Evolutionary conservation across 2,797 vertebrate genomes (phyloP).

Genomic region (Cryptoblepharus egeriae): DNA sequence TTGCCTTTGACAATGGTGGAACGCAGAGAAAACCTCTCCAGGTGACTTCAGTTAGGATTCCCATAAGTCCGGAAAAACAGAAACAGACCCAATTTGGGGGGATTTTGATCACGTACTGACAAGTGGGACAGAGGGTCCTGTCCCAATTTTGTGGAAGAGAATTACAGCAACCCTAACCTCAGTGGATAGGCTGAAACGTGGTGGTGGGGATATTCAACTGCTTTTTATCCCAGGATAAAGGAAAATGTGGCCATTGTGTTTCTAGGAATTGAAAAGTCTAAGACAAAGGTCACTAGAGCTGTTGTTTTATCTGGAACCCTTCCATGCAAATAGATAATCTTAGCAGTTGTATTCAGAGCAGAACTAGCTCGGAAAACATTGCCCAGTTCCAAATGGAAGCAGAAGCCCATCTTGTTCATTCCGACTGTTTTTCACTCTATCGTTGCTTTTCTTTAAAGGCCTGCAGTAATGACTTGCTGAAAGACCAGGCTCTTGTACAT

Average conservation of each 20-base stretch:
- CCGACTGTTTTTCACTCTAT: conserved; percentile 56
- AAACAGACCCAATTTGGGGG: no score
- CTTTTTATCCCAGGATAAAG: no score
- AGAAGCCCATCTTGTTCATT: conserved; percentile 37
- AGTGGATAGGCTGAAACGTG: no score
- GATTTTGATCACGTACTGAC: no score
- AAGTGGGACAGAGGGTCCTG: no score
- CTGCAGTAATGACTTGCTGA: conserved; percentile 58
- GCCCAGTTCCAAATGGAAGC: not conserved
- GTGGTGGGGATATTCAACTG: no score
- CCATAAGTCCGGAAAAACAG: no score
- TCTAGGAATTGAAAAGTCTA: not conserved
- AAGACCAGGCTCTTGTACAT: conserved; percentile 54
- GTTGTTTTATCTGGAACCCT: conserved; percentile 81
- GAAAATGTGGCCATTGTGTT: not conserved
- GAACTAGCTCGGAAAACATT: conserved; percentile 19
- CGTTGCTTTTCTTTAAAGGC: conserved; percentile 55
- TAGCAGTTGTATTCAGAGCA: not conserved
- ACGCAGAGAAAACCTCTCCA: no score
- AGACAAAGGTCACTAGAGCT: not conserved
- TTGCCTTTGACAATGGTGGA: no score
- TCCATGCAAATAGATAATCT: conserved; percentile 77
- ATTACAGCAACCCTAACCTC: no score
- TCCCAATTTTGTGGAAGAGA: no score
- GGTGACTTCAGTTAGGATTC: no score